These are phyloP conservation scores for Allophyes oxyacanthae DNA, from an alignment of 2,888 invertebrate species.

Conservation along the genomic window DNA sequence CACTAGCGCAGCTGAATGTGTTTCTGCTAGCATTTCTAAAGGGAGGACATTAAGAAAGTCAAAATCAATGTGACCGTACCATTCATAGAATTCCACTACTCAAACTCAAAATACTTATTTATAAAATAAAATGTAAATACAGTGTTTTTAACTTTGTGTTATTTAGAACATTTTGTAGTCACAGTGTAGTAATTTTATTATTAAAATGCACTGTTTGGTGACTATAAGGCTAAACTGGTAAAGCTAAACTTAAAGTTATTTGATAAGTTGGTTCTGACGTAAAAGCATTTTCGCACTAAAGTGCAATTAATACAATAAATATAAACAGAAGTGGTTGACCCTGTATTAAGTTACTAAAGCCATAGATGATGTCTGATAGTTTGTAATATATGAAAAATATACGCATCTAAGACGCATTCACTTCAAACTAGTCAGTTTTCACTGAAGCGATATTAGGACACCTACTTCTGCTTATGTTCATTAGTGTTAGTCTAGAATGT, in stretches of 20 bases:
- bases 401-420: conserved; percentile 12
- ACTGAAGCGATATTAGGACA: conserved; percentile 8
- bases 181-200: conserved; percentile 28
- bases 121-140: conserved; percentile 20
- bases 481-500: conserved; percentile 17
- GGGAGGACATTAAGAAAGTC: conserved; percentile 40
- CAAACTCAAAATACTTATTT: conserved; percentile 49
- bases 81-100: conserved; percentile 35
- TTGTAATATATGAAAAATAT: conserved; percentile 30
- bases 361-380: conserved; percentile 18
- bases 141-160: conserved; percentile 9
- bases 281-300: conserved; percentile 40
- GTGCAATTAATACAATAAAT: conserved; percentile 42
- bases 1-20: conserved; percentile 64
- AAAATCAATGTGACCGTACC: conserved; percentile 40
- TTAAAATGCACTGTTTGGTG: conserved; percentile 38
- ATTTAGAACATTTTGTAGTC: conserved; percentile 21
- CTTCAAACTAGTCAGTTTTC: conserved; percentile 28
- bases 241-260: conserved; percentile 57
- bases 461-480: conserved; percentile 41
- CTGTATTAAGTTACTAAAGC: conserved; percentile 1
- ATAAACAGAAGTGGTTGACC: conserved; percentile 46
- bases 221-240: conserved; percentile 45
- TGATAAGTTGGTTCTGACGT: conserved; percentile 39
- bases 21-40: conserved; percentile 74